Evolutionary conservation across 2,113 vertebrate genomes (phyloP).

Genomic region (Panthera uncia): DNA sequence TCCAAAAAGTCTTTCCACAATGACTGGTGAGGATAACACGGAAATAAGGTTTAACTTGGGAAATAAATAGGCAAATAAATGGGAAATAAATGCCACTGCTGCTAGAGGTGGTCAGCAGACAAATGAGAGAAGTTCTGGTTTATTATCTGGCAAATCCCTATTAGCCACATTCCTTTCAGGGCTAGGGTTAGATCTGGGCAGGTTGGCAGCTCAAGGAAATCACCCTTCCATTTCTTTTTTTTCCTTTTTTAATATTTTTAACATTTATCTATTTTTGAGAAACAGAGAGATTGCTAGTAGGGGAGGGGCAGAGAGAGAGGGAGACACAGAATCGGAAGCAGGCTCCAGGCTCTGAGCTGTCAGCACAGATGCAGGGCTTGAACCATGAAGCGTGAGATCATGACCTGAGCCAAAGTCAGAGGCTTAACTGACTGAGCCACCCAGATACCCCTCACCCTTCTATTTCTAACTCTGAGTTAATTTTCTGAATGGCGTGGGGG

Average conservation of each 20-base stretch:
- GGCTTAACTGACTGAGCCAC: too few relatives aligned
- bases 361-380: too few relatives aligned
- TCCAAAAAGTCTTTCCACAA: background rate
- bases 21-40: background rate
- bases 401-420: too few relatives aligned
- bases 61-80: background rate
- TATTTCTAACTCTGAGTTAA: background rate
- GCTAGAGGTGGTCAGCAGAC: background rate
- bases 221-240: background rate
- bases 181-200: background rate
- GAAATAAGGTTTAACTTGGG: background rate
- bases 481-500: background rate
- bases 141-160: background rate
- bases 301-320: too few relatives aligned
- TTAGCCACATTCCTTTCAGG: background rate
- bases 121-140: background rate
- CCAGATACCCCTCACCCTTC: background rate
- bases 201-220: background rate
- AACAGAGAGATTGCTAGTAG: too few relatives aligned
- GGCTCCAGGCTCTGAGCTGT: too few relatives aligned
- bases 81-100: background rate
- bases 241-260: too few relatives aligned
- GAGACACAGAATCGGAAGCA: too few relatives aligned
- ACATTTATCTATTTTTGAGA: too few relatives aligned
- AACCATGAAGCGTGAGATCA: too few relatives aligned